Conservation (phyloP, 1,140 invertebrate genomes). For the Homalodisca vitripennis region DNA sequence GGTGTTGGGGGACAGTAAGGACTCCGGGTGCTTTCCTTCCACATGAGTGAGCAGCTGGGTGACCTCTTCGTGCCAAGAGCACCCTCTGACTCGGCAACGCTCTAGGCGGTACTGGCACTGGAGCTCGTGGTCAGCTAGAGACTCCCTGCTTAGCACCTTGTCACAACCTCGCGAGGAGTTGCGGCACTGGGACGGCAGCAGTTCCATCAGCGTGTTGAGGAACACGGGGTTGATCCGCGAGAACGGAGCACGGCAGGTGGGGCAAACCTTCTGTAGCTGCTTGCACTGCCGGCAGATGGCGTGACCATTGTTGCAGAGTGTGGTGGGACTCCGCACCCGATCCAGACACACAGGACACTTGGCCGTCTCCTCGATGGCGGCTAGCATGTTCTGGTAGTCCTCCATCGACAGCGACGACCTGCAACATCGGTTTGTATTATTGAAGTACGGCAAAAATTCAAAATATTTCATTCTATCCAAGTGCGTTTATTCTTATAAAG, state of each 20-base stretch:
- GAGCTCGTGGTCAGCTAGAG: background rate
- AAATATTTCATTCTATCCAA: no score
- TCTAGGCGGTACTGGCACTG: background rate
- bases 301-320: slow-evolving; percentile 7
- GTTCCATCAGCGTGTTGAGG: slow-evolving; percentile 3
- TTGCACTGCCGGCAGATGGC: slow-evolving; percentile 10
- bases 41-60: background rate
- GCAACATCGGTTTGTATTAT: no score
- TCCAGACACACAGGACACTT: slow-evolving; percentile 12
- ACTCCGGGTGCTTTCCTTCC: background rate
- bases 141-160: background rate
- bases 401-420: slow-evolving; percentile 2
- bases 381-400: slow-evolving; percentile 10
- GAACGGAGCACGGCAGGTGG: background rate
- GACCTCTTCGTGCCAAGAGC: slow-evolving; percentile 2
- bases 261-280: background rate
- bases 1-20: background rate
- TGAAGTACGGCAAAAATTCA: no score
- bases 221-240: slow-evolving; percentile 4
- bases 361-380: slow-evolving; percentile 2
- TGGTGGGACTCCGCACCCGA: background rate
- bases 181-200: slow-evolving; percentile 3
- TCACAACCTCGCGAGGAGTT: background rate
- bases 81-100: background rate
- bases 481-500: no score